Evolutionary conservation across 2,888 invertebrate genomes (phyloP).

Genomic region (Cryptus viduatorius): DNA sequence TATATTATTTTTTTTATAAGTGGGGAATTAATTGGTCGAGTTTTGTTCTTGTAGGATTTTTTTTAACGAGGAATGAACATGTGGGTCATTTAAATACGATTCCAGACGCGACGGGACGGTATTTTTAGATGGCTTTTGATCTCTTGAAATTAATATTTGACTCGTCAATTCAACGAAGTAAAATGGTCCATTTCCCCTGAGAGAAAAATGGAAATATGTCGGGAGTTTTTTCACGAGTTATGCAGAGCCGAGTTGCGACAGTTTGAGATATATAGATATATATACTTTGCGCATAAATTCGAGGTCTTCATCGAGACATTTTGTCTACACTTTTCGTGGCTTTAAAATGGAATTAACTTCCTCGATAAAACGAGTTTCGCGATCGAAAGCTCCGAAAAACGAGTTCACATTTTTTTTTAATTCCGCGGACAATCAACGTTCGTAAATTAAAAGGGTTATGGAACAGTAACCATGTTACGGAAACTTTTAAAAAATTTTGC

Average conservation of each 20-base stretch:
- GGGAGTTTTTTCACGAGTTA: not conserved
- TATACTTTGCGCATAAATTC: not conserved
- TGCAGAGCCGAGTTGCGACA: not conserved
- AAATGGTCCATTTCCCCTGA: not conserved
- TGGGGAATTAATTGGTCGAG: too few species aligned
- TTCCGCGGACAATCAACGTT: too few species aligned
- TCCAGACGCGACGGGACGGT: conserved; percentile 28
- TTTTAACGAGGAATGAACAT: conserved; percentile 23
- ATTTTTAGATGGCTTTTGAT: not conserved
- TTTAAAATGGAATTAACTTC: not conserved
- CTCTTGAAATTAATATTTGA: not conserved
- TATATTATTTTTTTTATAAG: too few species aligned
- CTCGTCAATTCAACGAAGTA: not conserved
- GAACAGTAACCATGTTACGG: too few species aligned
- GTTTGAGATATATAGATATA: conserved; percentile 1
- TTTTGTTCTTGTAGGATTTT: not conserved
- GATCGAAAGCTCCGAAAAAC: too few species aligned
- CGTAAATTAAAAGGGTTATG: too few species aligned
- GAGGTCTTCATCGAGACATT: not conserved
- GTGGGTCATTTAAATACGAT: conserved; percentile 58
- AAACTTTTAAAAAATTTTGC: too few species aligned
- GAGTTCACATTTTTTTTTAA: not conserved
- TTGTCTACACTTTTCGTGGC: not conserved
- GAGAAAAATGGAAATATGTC: not conserved
- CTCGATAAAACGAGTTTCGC: too few species aligned